Evolutionary conservation across 2,888 invertebrate genomes (phyloP), one percentile per base, ranked within the genome.

Genomic region (Lasioglossum leucozonium): DNA sequence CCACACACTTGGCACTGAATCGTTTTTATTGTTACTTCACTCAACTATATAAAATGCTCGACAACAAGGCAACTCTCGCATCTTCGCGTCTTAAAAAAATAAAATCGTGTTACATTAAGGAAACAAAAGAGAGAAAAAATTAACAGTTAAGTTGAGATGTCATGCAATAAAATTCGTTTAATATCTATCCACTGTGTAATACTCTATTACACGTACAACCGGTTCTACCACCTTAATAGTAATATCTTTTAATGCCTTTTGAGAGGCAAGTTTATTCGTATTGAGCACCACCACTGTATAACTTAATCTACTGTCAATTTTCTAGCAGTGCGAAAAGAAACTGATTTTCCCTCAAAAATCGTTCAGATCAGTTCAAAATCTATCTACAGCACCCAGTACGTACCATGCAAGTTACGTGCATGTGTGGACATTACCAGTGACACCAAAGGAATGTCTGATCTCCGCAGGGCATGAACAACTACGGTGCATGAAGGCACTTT

Each of bases 351-450:
- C n/a, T 13, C 22, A 0, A 26, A 16, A 44, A 6, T 58, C n/a
- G 22, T 71, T 22, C 11, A 11, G 58, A 44, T 67, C 51, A 65
- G 78, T 11, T 74, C n/a, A 42, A 79, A 18, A 37, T 72, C 75
- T 77, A 83, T 72, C 86, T 84, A 86, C 79, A 78, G 79, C 84
- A 79, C 77, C 87, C 84, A 79, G 40, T 84, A 79, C 51, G 84
- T 71, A 84, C 73, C 87, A 87, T 86, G 86, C 82, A 82, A 86
- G 16, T 87, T 30, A 67, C 82, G 78, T 82, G 82, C 84, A 84
- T 37, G 78, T 86, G 44, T 71, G 74, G 74, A 62, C 30, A 78
- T 77, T 72, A 72, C 51, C 18, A 75, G 55, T 69, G 58, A 76
- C 26, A 65, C 79, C 42, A 4, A 79, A 44, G 80, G 37, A 44